Evolutionary conservation across 2,888 invertebrate species (phyloP).

Genomic region (Euclidia mi): DNA sequence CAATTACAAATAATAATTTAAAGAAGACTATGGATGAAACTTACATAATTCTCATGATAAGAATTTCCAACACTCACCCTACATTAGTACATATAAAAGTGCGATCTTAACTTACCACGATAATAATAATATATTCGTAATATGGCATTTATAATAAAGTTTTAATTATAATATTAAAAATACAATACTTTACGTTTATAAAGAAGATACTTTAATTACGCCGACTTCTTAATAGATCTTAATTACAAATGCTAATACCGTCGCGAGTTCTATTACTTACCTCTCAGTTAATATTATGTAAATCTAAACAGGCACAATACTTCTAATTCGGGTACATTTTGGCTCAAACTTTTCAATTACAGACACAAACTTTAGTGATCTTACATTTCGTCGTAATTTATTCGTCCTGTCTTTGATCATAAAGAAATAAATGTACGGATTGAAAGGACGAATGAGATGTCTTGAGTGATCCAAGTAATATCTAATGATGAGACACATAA

Average conservation of each 20-base stretch:
- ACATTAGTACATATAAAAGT: too few species aligned
- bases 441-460: conserved; percentile 69
- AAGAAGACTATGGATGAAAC: too few species aligned
- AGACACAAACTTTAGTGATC: conserved; percentile 66
- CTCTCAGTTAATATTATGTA: conserved; percentile 49
- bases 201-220: conserved; percentile 9
- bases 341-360: conserved; percentile 70
- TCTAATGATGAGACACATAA: conserved; percentile 86
- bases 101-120: too few species aligned
- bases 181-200: not conserved
- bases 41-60: too few species aligned
- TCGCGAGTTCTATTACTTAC: conserved; percentile 36
- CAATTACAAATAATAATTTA: too few species aligned
- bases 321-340: conserved; percentile 41
- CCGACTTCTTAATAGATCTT: conserved; percentile 36
- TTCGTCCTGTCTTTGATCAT: conserved; percentile 64
- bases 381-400: conserved; percentile 71
- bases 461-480: conserved; percentile 74
- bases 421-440: conserved; percentile 72
- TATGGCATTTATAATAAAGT: too few species aligned
- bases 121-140: too few species aligned
- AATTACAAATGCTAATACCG: conserved; percentile 45
- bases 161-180: not conserved
- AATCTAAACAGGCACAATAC: conserved; percentile 48
- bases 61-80: too few species aligned